A percentile compares a stretch with the other conserved stretches of the same genome.
Conservation (phyloP, 1,140 invertebrate species). For the Heliconius himera region DNA sequence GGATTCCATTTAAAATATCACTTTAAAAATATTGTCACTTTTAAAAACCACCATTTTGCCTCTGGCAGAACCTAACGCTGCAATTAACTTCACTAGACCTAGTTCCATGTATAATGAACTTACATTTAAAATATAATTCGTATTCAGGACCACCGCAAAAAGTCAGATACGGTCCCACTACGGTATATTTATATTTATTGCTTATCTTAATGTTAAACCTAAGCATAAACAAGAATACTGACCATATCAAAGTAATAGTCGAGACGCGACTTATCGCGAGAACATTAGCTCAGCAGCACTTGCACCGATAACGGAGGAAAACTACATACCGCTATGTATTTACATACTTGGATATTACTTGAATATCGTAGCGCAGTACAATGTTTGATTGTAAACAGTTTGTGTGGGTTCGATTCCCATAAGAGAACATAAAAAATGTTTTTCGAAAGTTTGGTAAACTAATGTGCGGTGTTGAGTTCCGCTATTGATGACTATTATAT, state of each 20-base stretch:
- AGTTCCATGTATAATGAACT: too few relatives aligned
- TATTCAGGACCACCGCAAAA: neutral
- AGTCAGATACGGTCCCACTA: neutral
- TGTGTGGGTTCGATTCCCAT: neutral
- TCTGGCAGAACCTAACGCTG: too few relatives aligned
- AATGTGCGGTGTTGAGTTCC: too few relatives aligned
- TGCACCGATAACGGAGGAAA: constrained; percentile 23
- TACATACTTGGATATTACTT: constrained; percentile 4
- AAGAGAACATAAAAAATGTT: neutral
- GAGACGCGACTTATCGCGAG: constrained; percentile 24
- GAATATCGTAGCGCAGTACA: neutral
- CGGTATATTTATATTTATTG: neutral
- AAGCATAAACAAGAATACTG: constrained; percentile 12
- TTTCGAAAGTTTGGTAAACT: too few relatives aligned
- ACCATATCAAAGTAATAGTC: constrained; percentile 12
- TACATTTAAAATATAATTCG: neutral
- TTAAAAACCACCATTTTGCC: too few relatives aligned
- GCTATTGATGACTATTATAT: too few relatives aligned
- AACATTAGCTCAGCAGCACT: constrained; percentile 24
- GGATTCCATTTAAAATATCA: too few relatives aligned
- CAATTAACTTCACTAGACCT: too few relatives aligned
- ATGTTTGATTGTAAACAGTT: neutral
- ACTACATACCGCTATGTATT: constrained; percentile 26
- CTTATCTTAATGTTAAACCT: neutral
- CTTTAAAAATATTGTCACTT: too few relatives aligned